Percentiles rank a stretch among this genome's conserved stretches.
These are phyloP conservation scores for Ptychadena robeensis DNA, from an alignment of 2,797 vertebrate genomes.

Conservation along the genomic window DNA sequence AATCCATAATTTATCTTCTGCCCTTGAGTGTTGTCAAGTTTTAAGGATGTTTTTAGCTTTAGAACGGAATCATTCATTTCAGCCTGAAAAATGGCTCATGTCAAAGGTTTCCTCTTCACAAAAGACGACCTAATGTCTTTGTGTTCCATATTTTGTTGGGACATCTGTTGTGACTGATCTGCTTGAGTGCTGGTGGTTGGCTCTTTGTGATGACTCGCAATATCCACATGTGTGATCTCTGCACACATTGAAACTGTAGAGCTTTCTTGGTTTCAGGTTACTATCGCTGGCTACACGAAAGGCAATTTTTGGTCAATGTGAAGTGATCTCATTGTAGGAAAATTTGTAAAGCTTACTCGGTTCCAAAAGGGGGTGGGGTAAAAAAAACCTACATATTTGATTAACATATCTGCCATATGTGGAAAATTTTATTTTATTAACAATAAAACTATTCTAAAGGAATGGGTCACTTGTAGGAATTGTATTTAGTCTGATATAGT, in stretches of 20 bases:
- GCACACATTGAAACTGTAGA: constrained; percentile 23
- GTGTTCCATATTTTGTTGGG: constrained; percentile 1
- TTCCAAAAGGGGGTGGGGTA: no score
- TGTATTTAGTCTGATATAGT: background rate
- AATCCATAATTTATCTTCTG: background rate
- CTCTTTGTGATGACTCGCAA: constrained; percentile 20
- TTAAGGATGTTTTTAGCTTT: constrained; percentile 47
- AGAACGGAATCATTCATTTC: constrained; percentile 66
- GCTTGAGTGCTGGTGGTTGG: constrained; percentile 30
- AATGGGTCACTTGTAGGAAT: background rate
- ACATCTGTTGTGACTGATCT: constrained; percentile 38
- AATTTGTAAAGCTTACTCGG: no score
- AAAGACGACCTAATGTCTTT: constrained; percentile 7
- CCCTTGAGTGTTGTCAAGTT: background rate
- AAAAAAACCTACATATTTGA: no score
- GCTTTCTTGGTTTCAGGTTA: constrained; percentile 40
- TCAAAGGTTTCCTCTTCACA: background rate
- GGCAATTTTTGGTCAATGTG: background rate
- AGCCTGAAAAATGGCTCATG: background rate
- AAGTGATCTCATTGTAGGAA: background rate
- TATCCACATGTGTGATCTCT: constrained; percentile 14
- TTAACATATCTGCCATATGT: no score
- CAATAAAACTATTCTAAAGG: no score
- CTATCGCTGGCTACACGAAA: background rate
- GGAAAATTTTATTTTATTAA: no score